phyloP scores from a whole-genome alignment of 2,113 vertebrate species.

The Danionella cerebrum region DNA sequence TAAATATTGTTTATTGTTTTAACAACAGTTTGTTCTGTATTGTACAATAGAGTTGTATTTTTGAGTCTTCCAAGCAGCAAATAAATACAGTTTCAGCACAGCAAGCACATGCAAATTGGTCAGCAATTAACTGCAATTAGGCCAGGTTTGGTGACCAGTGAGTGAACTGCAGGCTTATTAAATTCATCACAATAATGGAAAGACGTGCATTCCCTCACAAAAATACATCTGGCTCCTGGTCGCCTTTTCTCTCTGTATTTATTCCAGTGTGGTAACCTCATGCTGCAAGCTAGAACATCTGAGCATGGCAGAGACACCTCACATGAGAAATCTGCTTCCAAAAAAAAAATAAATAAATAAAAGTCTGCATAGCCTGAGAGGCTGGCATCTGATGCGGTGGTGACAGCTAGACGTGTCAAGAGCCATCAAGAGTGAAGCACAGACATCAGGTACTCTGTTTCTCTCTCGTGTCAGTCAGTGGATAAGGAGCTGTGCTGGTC shows the following conservation, averaged over 20 bases:
- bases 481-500: conserved; percentile 51
- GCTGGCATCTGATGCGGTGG: conserved; percentile 62
- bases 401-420: conserved; percentile 72
- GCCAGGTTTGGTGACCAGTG: background rate
- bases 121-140: background rate
- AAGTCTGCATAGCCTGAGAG: conserved; percentile 66
- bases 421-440: conserved; percentile 60
- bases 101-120: background rate
- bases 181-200: background rate
- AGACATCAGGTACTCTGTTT: conserved; percentile 64
- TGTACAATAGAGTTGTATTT: too few relatives aligned
- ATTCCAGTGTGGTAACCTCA: conserved; percentile 46
- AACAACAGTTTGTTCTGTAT: too few relatives aligned
- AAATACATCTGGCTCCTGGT: conserved; percentile 48
- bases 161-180: background rate
- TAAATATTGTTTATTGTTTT: background rate
- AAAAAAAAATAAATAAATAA: too few relatives aligned
- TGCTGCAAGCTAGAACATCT: conserved; percentile 56
- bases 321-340: conserved; percentile 49
- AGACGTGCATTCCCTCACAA: background rate
- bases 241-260: conserved; percentile 48
- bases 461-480: conserved; percentile 36
- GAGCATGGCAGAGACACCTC: conserved; percentile 46
- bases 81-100: background rate
- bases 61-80: too few relatives aligned